These are phyloP conservation scores for Tortrix viridana DNA, from an alignment of 2,888 invertebrate genomes.

Conservation along the genomic window DNA sequence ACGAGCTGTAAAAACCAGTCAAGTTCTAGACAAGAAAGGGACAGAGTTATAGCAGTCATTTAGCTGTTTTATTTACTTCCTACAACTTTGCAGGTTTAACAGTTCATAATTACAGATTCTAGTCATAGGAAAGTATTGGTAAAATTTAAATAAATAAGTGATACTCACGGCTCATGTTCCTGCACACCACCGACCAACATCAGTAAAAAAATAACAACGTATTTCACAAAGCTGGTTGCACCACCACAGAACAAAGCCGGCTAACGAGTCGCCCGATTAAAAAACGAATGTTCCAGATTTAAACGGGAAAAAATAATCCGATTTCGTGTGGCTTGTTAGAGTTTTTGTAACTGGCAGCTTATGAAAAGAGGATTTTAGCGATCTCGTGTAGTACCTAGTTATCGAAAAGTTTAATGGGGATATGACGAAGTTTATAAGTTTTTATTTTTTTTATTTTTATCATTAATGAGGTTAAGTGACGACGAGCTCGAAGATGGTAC, in stretches of 20 bases:
- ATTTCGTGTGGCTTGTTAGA: slow-evolving; percentile 8
- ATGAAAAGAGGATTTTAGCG: not conserved
- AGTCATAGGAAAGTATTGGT: not conserved
- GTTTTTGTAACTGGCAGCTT: slow-evolving; percentile 13
- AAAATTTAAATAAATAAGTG: slow-evolving; percentile 11
- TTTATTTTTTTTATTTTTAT: too few relatives aligned
- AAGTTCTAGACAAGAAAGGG: too few relatives aligned
- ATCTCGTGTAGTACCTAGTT: not conserved
- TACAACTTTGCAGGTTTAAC: not conserved
- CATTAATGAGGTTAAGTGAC: too few relatives aligned
- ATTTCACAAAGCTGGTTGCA: slow-evolving; percentile 6
- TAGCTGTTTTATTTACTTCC: too few relatives aligned
- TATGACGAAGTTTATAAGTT: not conserved
- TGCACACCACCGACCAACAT: slow-evolving; percentile 13
- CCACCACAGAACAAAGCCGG: slow-evolving; percentile 24
- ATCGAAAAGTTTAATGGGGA: not conserved
- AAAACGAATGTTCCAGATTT: slow-evolving; percentile 13
- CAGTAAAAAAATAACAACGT: slow-evolving; percentile 19
- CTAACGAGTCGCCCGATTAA: slow-evolving; percentile 29
- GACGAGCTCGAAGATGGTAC: too few relatives aligned
- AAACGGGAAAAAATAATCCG: slow-evolving; percentile 22
- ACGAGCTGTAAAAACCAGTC: too few relatives aligned
- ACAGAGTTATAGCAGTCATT: too few relatives aligned
- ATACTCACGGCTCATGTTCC: slow-evolving; percentile 32
- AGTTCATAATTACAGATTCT: not conserved